phyloP scores from a whole-genome alignment of 2,888 invertebrate species.

The Andrena chrysosceles region DNA sequence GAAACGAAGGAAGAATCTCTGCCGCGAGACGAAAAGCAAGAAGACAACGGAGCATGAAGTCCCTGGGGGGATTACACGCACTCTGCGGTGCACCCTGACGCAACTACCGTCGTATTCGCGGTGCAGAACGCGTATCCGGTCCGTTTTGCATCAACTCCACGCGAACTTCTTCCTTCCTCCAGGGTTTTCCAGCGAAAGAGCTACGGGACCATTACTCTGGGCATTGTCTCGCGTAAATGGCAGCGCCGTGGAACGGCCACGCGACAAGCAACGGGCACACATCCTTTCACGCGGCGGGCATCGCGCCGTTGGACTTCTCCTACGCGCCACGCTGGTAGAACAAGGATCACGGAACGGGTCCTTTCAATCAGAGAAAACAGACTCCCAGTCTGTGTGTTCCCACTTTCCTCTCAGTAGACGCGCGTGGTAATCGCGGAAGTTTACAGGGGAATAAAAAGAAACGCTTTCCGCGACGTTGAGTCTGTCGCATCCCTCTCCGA shows the following conservation, averaged over 20 bases:
- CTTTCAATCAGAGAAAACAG: background rate
- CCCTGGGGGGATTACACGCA: slow-evolving; percentile 1
- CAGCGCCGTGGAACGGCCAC: slow-evolving; percentile 10
- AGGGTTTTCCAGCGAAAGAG: background rate
- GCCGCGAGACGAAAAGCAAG: no score
- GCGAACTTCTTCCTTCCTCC: background rate
- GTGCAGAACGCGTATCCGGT: background rate
- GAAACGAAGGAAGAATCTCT: no score
- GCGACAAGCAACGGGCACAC: slow-evolving; percentile 26
- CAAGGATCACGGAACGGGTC: background rate
- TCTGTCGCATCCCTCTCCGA: background rate
- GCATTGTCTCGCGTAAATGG: slow-evolving; percentile 51
- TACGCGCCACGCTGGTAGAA: background rate
- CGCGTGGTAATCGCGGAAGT: background rate
- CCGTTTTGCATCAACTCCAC: slow-evolving; percentile 10
- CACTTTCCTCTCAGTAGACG: background rate
- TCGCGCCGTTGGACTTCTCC: background rate
- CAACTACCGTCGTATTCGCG: background rate
- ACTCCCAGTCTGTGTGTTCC: background rate
- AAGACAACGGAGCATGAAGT: background rate
- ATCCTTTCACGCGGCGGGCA: background rate
- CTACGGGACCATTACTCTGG: slow-evolving; percentile 34
- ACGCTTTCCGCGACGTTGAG: background rate
- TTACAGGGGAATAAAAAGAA: background rate
- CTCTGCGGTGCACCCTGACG: background rate